phyloP scores from a whole-genome alignment of 1,140 invertebrate genomes.

The Penaeus chinensis region DNA sequence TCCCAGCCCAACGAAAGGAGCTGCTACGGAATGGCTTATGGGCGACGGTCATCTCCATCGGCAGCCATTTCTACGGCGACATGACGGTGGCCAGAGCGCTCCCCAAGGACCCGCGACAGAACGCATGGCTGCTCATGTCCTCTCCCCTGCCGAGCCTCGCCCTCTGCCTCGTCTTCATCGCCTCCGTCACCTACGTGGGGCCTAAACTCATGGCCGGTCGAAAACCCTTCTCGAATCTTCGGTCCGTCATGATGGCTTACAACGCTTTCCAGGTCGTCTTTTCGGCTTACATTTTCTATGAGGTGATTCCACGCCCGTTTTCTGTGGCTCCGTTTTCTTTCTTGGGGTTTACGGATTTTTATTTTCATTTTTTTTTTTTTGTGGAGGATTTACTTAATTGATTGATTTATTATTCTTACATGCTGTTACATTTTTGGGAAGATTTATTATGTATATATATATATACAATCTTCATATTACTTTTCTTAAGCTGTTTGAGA shows the following conservation, averaged over 20 bases:
- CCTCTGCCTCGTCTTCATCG: constrained; percentile 24
- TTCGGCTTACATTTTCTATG: constrained; percentile 32
- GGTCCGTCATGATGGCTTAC: constrained; percentile 37
- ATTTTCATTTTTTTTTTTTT: too few species aligned
- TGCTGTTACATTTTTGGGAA: too few species aligned
- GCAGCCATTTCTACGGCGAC: constrained; percentile 27
- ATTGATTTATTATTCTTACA: too few species aligned
- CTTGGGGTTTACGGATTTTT: too few species aligned
- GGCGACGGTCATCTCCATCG: constrained; percentile 10
- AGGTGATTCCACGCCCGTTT: not conserved
- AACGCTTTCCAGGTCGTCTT: constrained; percentile 44
- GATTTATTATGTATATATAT: too few species aligned
- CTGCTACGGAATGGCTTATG: constrained; percentile 4
- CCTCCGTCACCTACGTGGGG: constrained; percentile 26
- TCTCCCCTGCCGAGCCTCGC: not conserved
- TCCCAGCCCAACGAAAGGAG: not conserved
- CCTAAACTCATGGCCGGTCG: constrained; percentile 3
- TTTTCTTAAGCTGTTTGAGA: too few species aligned
- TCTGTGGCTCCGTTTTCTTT: not conserved
- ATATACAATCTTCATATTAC: too few species aligned
- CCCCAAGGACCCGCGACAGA: constrained; percentile 19
- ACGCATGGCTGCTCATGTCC: constrained; percentile 23
- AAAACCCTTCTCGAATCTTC: constrained; percentile 22
- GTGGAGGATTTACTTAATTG: too few species aligned
- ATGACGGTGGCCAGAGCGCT: constrained; percentile 14